Base-by-base conservation (phyloP, 1,140 invertebrate genomes). In the Drosophila pallidifrons region DNA sequence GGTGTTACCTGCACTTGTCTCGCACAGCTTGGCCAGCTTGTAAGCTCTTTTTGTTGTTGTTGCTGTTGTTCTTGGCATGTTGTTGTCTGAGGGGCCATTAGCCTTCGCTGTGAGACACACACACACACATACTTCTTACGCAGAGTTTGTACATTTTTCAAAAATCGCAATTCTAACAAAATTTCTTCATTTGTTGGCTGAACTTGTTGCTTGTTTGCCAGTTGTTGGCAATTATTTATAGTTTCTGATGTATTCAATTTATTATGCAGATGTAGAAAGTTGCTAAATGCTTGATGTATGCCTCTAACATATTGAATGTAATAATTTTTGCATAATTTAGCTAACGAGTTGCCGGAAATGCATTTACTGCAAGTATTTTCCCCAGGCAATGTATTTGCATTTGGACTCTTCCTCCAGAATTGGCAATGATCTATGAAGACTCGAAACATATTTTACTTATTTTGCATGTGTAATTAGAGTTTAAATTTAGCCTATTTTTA, bases 241-340 rank as follows among this genome's bases (percentile, higher is more conserved):
- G 85, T 90, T 81, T 81, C 66, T 89, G 85, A 89, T 90, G 85
- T 90, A 89, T 90, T 89, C 85, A 89, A 89, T 89, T 89, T 89
- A 90, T 89, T 89, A 89, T 85, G 81, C 86, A 81, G 85, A 76
- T 81, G 70, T 85, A 81, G 85, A 89, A 89, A 86, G 86, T 89
- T 69, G 85, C 81, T 85, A 89, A 89, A 89, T 81, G 74, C 63
- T 43, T 81, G 83, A 87, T 87, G 81, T 75, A 89, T 71, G 80
- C 72, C 83, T 88, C 71, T 66, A 82, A 88, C 73, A 82, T 82
- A 88, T 88, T 75, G 82, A 79, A 68, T 79, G 73, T 77, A 82
- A 87, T 86, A 38, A 66, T 57, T 76, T 76, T 49, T 76, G 68
- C 54, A 73, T 76, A 72, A 77, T 72, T 76, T 68, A 52, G 63